Base-by-base conservation (phyloP, 2,113 vertebrate genomes). In the Pollimyrus isidori region DNA sequence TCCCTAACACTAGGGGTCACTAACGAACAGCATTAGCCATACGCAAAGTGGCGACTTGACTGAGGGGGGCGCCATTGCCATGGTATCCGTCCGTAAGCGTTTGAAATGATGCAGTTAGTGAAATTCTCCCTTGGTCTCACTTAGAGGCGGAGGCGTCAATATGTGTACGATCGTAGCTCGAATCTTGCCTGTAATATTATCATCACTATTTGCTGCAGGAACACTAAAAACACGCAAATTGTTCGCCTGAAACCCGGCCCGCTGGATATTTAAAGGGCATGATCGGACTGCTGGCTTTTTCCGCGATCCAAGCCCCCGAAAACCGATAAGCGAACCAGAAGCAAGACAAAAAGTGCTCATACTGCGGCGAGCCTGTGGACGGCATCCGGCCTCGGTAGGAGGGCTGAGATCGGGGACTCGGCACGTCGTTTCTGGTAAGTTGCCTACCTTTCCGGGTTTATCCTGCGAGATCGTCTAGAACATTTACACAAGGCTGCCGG, bases 351-450 rank as follows among this genome's bases (percentile, higher is more conserved):
- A 82, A 65, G 39, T 80, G 62, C 52, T 62, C 88, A 46, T 50
- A 91, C 90, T 89, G 91, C 80, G 89, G 93, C 92, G 93, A 93
- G 94, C 92, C 94, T 92, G 94, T 93, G 93, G 90, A 91, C 93
- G 93, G 93, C 93, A 94, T 93, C 95, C 93, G 93, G 93, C 93
- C 95, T 93, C 92, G 53, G 92, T 90, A 89, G 92, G 92, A 92
- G 84, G 89, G 80, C 87, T 89, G 88, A 92, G 93, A 93, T 92
- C 93, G 93, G 92, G 53, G 89, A 90, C 69, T 93, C 93, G 91
- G 88, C 35, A 80, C 90, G 92, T 73, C 86, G 91, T 94, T 93
- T 92, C 93, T 95, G 95, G 96, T 96, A 93, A 93, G 73, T 58
- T 10, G 42, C 23, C 62, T 62, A 10, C 48, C 9, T 26, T 26